A percentile compares a stretch with the other conserved stretches of the same genome.
These are phyloP conservation scores for Penaeus chinensis DNA, from an alignment of 1,140 invertebrate species.

Conservation along the genomic window DNA sequence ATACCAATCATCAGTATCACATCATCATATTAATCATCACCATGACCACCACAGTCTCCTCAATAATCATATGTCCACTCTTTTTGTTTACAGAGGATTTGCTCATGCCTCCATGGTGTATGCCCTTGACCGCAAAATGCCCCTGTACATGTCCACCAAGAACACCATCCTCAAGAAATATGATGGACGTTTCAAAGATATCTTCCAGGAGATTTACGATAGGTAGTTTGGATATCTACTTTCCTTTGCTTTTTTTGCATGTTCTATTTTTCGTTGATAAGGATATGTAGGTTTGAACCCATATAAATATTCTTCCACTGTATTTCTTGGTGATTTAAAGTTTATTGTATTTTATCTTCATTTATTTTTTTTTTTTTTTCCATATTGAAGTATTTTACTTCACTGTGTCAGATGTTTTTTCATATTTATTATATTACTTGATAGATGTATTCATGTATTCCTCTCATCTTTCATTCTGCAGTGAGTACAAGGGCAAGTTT, in stretches of 20 bases:
- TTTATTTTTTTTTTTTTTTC: no score
- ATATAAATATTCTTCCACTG: no score
- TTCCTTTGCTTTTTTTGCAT: background rate
- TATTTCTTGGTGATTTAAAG: no score
- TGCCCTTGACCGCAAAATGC: constrained; percentile 86
- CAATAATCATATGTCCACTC: background rate
- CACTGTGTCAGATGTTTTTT: background rate
- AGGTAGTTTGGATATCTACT: constrained; percentile 68
- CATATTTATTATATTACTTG: background rate
- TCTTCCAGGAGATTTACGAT: constrained; percentile 98
- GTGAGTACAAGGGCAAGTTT: constrained; percentile 80
- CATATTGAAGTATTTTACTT: no score
- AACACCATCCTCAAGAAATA: constrained; percentile 99
- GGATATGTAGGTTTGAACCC: no score
- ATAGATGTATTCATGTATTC: background rate
- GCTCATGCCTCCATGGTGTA: constrained; percentile 94
- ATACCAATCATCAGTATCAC: no score
- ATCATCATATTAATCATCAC: no score
- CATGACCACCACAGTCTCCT: no score
- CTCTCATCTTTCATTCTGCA: constrained; percentile 20
- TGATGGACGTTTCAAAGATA: constrained; percentile 98
- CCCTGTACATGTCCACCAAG: constrained; percentile 96
- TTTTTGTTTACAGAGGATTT: constrained; percentile 75
- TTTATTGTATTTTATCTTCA: no score
- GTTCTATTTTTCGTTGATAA: no score